These are phyloP conservation scores for Drosophila ohnishii DNA, from an alignment of 1,140 invertebrate species.

Conservation along the genomic window DNA sequence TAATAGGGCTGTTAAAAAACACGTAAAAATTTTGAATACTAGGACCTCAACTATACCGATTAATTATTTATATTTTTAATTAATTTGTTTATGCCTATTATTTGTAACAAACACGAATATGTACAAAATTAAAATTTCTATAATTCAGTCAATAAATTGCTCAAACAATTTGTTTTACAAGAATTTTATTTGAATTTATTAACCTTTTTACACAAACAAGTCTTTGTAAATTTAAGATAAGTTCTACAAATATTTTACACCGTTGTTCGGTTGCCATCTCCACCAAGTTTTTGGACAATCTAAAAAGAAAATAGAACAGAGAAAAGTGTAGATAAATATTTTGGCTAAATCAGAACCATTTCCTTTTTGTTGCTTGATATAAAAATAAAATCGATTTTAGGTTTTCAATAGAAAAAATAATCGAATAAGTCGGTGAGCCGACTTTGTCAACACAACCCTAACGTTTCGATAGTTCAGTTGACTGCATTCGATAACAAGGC, in stretches of 20 bases:
- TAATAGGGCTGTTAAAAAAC: neutral
- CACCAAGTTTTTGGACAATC: constrained; percentile 80
- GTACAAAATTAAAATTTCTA: neutral
- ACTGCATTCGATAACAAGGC: constrained; percentile 27
- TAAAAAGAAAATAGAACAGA: constrained; percentile 30
- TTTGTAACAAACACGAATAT: neutral
- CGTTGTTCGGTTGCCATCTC: constrained; percentile 76
- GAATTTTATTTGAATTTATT: constrained; percentile 62
- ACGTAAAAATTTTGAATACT: neutral
- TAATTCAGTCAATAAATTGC: neutral
- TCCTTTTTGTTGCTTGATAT: neutral
- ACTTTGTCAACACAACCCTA: neutral
- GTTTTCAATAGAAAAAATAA: neutral
- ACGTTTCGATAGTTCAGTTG: constrained; percentile 4
- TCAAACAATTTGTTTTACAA: constrained; percentile 35
- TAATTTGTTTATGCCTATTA: neutral
- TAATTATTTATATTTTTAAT: neutral
- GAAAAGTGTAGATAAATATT: neutral
- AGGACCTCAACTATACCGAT: too few species aligned
- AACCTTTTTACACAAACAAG: constrained; percentile 59
- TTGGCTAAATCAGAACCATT: neutral
- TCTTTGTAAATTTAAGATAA: constrained; percentile 43
- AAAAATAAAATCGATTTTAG: neutral
- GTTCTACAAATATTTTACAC: constrained; percentile 64
- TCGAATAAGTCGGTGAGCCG: constrained; percentile 5